A percentile compares a stretch with the other conserved stretches of the same genome.
Evolutionary conservation across 2,113 vertebrate genomes (phyloP).

Genomic region (Numida meleagris): DNA sequence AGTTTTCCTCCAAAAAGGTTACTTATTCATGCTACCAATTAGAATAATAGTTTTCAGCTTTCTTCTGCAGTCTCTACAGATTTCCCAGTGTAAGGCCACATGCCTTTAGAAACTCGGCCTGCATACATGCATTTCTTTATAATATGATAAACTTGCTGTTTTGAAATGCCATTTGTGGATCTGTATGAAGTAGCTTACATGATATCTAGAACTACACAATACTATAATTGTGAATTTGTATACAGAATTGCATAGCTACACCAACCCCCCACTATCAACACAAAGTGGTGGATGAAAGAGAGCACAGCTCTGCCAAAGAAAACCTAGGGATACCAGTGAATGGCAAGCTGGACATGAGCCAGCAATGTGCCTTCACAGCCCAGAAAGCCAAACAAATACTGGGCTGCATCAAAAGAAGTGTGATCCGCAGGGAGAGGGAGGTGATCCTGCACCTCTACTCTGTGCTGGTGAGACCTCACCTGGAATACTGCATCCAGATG

Average conservation of each 20-base stretch:
- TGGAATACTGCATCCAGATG: too few relatives aligned
- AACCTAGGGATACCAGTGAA: too few relatives aligned
- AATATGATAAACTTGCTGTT: background rate
- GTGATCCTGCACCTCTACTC: too few relatives aligned
- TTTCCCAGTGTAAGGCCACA: background rate
- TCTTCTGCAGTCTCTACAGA: background rate
- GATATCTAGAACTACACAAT: background rate
- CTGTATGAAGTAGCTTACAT: background rate
- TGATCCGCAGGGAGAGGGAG: too few relatives aligned
- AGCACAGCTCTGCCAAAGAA: too few relatives aligned
- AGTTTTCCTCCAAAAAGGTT: background rate
- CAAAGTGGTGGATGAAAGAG: too few relatives aligned
- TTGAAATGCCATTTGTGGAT: background rate
- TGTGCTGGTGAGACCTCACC: too few relatives aligned
- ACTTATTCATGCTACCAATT: background rate
- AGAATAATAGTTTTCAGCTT: background rate
- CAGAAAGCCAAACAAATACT: too few relatives aligned
- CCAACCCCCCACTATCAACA: too few relatives aligned
- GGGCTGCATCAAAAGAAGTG: too few relatives aligned
- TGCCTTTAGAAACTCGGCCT: background rate
- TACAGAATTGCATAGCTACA: background rate
- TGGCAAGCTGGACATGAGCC: too few relatives aligned
- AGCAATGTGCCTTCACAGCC: too few relatives aligned
- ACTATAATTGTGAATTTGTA: background rate
- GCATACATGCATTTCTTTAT: background rate